Conservation (phyloP, 1,140 invertebrate species). For the Ruditapes philippinarum region DNA sequence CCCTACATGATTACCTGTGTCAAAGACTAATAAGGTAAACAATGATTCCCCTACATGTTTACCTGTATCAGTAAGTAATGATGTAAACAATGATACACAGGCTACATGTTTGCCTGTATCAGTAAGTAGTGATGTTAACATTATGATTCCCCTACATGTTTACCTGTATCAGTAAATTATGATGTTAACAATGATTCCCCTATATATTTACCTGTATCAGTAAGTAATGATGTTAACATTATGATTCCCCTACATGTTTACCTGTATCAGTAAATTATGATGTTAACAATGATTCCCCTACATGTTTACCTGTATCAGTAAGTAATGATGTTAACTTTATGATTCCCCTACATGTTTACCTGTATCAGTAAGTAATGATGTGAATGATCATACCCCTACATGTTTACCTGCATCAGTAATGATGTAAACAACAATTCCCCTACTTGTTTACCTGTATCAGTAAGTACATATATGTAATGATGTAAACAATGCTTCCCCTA, state of each 20-base stretch:
- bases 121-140: background rate
- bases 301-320: constrained; percentile 76
- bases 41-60: constrained; percentile 79
- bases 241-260: constrained; percentile 76
- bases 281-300: constrained; percentile 79
- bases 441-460: background rate
- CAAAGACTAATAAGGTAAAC: constrained; percentile 76
- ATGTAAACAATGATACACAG: constrained; percentile 79
- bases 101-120: constrained; percentile 66
- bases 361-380: background rate
- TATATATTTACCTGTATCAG: constrained; percentile 55
- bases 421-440: background rate
- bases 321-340: constrained; percentile 79
- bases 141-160: no score
- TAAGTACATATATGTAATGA: background rate
- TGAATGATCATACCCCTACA: background rate
- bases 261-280: constrained; percentile 74
- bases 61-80: constrained; percentile 70
- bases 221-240: constrained; percentile 78
- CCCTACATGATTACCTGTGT: constrained; percentile 65
- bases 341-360: constrained; percentile 76
- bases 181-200: constrained; percentile 40
- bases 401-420: background rate
- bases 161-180: background rate
- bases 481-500: background rate